A percentile compares a stretch with the other conserved stretches of the same genome.
Evolutionary conservation across 2,113 vertebrate genomes (phyloP).

Genomic region (Tenebrosternarchus preto): DNA sequence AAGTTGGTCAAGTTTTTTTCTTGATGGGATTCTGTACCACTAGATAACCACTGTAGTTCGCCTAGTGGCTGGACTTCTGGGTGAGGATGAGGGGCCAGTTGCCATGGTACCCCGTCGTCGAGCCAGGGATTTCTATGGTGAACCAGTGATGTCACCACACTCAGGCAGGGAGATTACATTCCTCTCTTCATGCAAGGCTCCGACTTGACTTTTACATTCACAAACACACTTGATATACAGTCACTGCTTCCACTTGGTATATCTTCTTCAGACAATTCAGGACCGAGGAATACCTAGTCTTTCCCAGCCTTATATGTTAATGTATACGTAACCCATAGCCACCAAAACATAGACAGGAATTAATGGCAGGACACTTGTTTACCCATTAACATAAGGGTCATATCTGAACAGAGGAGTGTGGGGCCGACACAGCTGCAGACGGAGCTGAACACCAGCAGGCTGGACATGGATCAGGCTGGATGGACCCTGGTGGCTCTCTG

Average conservation of each 20-base stretch:
- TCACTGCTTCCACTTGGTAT: neutral
- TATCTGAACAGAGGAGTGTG: neutral
- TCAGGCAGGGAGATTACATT: slow-evolving; percentile 63
- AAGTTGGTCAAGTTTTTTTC: slow-evolving; percentile 17
- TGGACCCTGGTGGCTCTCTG: neutral
- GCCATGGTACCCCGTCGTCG: slow-evolving; percentile 59
- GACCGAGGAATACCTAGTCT: neutral
- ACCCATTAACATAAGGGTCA: neutral
- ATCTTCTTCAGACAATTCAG: neutral
- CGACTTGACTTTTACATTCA: slow-evolving; percentile 48
- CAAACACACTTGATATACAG: slow-evolving; percentile 26
- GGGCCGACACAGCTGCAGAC: neutral
- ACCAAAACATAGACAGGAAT: neutral
- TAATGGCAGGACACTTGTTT: neutral
- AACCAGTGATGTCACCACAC: slow-evolving; percentile 62
- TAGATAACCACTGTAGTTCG: slow-evolving; percentile 6
- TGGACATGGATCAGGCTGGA: neutral
- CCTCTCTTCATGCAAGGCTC: slow-evolving; percentile 52
- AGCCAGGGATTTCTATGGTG: slow-evolving; percentile 62
- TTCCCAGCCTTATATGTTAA: slow-evolving; percentile 12
- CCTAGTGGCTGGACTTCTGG: slow-evolving; percentile 24
- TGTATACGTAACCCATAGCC: neutral
- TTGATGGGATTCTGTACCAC: slow-evolving; percentile 18
- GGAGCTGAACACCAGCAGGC: neutral
- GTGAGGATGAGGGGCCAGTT: slow-evolving; percentile 55